phyloP scores from a whole-genome alignment of 2,797 vertebrate genomes.

The Odontamblyopus rebecca region DNA sequence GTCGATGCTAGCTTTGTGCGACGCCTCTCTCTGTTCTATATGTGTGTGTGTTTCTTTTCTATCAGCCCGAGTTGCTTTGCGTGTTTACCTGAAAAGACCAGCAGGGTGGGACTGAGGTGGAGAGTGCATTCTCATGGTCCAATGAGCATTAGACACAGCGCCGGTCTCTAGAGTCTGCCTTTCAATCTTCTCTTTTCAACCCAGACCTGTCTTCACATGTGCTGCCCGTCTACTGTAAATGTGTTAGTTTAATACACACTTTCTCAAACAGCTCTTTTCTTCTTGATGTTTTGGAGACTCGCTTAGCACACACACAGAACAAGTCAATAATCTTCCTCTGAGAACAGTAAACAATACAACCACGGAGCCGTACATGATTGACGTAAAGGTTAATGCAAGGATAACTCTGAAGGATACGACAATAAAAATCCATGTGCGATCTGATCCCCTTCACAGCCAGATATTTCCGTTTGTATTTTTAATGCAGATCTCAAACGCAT shows the following conservation, averaged over 20 bases:
- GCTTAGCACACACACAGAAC: too few species aligned
- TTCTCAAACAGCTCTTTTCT: conserved; percentile 12
- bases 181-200: conserved; percentile 22
- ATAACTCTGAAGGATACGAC: neutral
- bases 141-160: conserved; percentile 45
- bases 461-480: too few species aligned
- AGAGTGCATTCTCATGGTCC: conserved; percentile 50
- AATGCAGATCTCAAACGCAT: too few species aligned
- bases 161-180: conserved; percentile 42
- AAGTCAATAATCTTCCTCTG: conserved; percentile 63
- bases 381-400: conserved; percentile 22
- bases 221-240: neutral
- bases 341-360: conserved; percentile 48
- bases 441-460: neutral
- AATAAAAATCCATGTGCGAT: neutral
- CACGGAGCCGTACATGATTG: conserved; percentile 55
- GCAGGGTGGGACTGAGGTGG: conserved; percentile 59
- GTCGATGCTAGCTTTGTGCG: conserved; percentile 9
- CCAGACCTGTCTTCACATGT: neutral
- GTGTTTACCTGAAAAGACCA: conserved; percentile 61
- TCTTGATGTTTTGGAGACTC: conserved; percentile 1
- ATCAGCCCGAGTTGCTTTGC: conserved; percentile 33
- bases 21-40: neutral
- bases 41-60: conserved; percentile 27
- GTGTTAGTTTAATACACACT: conserved; percentile 1